These are phyloP conservation scores for Caenorhabditis zanzibari DNA, from an alignment of 2,888 invertebrate genomes.

Conservation along the genomic window DNA sequence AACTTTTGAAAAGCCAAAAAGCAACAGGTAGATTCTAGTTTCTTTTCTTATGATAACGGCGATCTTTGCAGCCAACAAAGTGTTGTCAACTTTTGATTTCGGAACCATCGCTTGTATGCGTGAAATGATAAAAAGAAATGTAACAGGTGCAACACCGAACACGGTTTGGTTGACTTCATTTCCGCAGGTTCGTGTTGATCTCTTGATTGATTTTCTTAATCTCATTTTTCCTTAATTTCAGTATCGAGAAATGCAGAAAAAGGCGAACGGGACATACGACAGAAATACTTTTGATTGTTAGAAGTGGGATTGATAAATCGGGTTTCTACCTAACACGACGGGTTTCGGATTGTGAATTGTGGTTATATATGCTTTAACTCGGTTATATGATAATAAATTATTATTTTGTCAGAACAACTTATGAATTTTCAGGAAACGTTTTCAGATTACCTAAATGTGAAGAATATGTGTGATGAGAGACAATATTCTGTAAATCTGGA, in stretches of 20 bases:
- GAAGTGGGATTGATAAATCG: background rate
- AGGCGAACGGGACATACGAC: constrained; percentile 51
- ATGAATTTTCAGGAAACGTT: background rate
- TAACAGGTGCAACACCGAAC: constrained; percentile 18
- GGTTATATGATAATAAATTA: background rate
- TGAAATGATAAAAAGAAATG: constrained; percentile 49
- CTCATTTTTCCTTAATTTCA: too few relatives aligned
- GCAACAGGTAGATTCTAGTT: constrained; percentile 22
- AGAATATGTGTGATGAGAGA: too few relatives aligned
- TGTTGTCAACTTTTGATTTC: constrained; percentile 52
- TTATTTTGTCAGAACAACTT: background rate
- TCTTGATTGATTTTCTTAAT: background rate
- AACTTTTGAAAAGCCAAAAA: constrained; percentile 21
- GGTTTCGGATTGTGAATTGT: constrained; percentile 6
- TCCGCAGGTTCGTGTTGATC: constrained; percentile 36
- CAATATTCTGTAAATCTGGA: too few relatives aligned
- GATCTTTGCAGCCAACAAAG: constrained; percentile 49
- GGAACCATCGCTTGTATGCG: constrained; percentile 54
- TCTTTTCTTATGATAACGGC: background rate
- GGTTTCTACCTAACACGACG: background rate
- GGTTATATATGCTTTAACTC: background rate
- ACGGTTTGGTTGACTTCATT: constrained; percentile 38
- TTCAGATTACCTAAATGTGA: too few relatives aligned
- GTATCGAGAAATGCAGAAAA: constrained; percentile 57
- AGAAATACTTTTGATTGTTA: constrained; percentile 52